Percentiles rank a stretch among this genome's conserved stretches.
These are phyloP conservation scores for Marronus borbonicus DNA, from an alignment of 2,888 invertebrate genomes.

Conservation along the genomic window DNA sequence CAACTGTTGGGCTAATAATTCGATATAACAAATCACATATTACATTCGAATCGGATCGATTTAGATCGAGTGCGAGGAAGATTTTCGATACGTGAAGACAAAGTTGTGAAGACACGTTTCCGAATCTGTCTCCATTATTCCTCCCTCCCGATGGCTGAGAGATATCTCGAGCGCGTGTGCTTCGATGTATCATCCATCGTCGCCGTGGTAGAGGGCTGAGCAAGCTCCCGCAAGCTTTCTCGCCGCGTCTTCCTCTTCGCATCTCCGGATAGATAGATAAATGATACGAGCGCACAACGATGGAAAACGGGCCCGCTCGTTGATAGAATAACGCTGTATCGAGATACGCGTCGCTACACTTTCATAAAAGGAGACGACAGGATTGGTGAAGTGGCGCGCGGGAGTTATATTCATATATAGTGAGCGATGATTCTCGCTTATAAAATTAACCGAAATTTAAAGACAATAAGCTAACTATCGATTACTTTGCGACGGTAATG, in stretches of 20 bases:
- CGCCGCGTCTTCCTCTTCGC: neutral
- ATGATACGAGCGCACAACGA: neutral
- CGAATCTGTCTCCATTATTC: too few species aligned
- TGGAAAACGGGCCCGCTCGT: neutral
- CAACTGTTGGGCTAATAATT: too few species aligned
- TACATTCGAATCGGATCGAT: too few species aligned
- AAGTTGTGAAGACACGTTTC: too few species aligned
- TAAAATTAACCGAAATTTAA: neutral
- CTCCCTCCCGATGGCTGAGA: neutral
- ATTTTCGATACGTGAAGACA: too few species aligned
- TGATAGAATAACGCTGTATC: slow-evolving; percentile 25
- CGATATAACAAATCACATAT: too few species aligned
- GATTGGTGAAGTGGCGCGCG: neutral
- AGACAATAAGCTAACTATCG: slow-evolving; percentile 12
- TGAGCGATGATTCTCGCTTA: neutral
- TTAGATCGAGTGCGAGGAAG: too few species aligned
- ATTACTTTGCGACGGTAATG: neutral
- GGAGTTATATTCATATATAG: neutral
- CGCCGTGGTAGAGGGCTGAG: neutral
- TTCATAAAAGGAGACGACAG: neutral
- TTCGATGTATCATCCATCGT: slow-evolving; percentile 24
- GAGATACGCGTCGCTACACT: slow-evolving; percentile 19
- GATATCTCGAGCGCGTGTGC: slow-evolving; percentile 15
- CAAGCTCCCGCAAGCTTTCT: too few species aligned
- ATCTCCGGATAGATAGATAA: slow-evolving; percentile 8